Evolutionary conservation across 2,888 invertebrate species (phyloP).

Genomic region (Rhabditoides inermis): DNA sequence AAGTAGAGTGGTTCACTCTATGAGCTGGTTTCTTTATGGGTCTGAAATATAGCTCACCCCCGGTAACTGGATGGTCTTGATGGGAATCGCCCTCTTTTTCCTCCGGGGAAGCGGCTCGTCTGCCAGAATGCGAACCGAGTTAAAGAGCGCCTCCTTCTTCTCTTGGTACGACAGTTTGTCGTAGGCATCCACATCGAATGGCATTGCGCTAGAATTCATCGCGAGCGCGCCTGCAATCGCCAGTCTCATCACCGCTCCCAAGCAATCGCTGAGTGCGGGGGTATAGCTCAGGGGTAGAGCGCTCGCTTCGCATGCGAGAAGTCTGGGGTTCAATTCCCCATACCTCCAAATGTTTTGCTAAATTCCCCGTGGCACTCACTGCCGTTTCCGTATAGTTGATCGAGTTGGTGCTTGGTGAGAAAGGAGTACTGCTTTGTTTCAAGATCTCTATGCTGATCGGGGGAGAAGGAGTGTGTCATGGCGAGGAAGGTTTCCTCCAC

Average conservation of each 20-base stretch:
- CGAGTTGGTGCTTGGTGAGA: conserved; percentile 27
- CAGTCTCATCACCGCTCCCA: background rate
- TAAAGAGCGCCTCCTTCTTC: too few relatives aligned
- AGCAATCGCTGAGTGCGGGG: background rate
- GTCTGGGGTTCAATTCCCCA: too few relatives aligned
- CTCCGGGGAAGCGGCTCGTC: conserved; percentile 3
- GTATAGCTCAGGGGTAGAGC: too few relatives aligned
- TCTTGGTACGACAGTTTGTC: too few relatives aligned
- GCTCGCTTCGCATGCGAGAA: too few relatives aligned
- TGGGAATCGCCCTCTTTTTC: background rate
- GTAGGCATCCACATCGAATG: conserved; percentile 31
- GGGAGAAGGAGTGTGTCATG: conserved; percentile 13
- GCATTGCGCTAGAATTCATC: conserved; percentile 14
- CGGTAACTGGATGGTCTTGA: too few relatives aligned
- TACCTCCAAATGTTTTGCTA: background rate
- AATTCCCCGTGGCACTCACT: conserved; percentile 19
- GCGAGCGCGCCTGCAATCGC: too few relatives aligned
- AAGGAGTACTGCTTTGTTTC: conserved; percentile 27
- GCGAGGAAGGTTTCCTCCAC: too few relatives aligned
- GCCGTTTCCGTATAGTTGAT: conserved; percentile 26
- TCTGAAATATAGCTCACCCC: too few relatives aligned
- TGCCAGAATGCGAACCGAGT: conserved; percentile 11
- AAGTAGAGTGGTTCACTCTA: too few relatives aligned
- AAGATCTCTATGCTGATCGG: conserved; percentile 17
- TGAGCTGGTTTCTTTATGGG: too few relatives aligned